Evolutionary conservation across 2,888 invertebrate genomes (phyloP), one percentile per base, ranked within the genome.

Genomic region (Xylota segnis): DNA sequence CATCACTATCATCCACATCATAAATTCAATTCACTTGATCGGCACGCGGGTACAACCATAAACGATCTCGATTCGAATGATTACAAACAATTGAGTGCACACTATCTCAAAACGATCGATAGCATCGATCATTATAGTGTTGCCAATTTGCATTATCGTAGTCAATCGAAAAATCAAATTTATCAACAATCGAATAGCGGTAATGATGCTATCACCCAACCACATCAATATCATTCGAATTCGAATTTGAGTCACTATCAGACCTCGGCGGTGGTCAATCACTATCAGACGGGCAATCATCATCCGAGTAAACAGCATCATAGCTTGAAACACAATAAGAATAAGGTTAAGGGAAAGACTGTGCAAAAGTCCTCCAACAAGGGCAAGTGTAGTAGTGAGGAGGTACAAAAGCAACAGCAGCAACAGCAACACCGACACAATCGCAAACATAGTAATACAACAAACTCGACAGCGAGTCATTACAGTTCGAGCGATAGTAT

Each of bases 401-500:
- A 82, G 71, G 70, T 81, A 47, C 81, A 70, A 75, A 78, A 75
- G 52, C 63, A 79, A 59, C 66, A 78, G 37, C 72, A 83, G 52
- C 75, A 34, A 10, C 61, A 87, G 43, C 89, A 86, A 76, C 89
- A 90, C 70, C 89, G 88, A 74, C 88, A 90, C 78, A 88, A 88
- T 87, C 74, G 88, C 76, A 88, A 88, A 74, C 88, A 88, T 76
- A 87, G 88, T 76, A 88, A 87, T 76, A 74, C 88, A 78, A 68
- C 88, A 29, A 77, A 70, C 63, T 76, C 87, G 71, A 87, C 83
- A 81, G 72, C 87, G 58, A 88, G 87, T 84, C 89, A 90, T 83
- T 91, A 90, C 76, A 91, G 91, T 84, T 92, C 92, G 83, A 91
- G 90, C 89, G 92, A 91, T 88, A 92, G 92, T 88, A 88, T 92